These are phyloP conservation scores for Brenthis ino DNA, from an alignment of 2,888 invertebrate species.

Conservation along the genomic window DNA sequence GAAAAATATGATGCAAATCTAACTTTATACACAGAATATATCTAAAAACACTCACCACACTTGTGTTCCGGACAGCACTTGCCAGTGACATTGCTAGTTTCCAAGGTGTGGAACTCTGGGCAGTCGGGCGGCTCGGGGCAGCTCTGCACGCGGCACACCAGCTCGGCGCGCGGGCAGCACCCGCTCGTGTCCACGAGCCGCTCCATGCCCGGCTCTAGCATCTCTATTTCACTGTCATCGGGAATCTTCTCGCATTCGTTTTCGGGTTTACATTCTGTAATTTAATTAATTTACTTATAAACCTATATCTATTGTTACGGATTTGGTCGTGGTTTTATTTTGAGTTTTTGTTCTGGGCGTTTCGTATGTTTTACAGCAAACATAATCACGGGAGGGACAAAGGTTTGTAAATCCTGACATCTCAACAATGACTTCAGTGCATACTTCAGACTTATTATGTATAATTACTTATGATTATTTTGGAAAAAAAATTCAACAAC, in stretches of 20 bases:
- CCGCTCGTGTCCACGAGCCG: slow-evolving; percentile 74
- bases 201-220: slow-evolving; percentile 84
- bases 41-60: slow-evolving; percentile 79
- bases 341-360: too few species aligned
- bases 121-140: slow-evolving; percentile 85
- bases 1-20: too few species aligned
- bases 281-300: not conserved
- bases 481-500: not conserved
- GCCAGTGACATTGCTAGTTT: slow-evolving; percentile 52
- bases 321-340: too few species aligned
- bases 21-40: too few species aligned
- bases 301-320: not conserved
- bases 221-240: slow-evolving; percentile 64
- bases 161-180: slow-evolving; percentile 86
- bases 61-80: slow-evolving; percentile 86
- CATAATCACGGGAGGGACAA: too few species aligned
- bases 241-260: slow-evolving; percentile 85
- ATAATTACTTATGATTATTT: not conserved
- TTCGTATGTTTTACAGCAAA: too few species aligned
- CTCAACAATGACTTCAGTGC: too few species aligned
- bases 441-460: not conserved
- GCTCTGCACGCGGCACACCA: slow-evolving; percentile 83
- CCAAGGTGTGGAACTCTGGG: slow-evolving; percentile 80
- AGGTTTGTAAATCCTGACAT: too few species aligned
- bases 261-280: slow-evolving; percentile 86